Evolutionary conservation across 2,888 invertebrate species (phyloP).

Genomic region (Drosophila helvetica): DNA sequence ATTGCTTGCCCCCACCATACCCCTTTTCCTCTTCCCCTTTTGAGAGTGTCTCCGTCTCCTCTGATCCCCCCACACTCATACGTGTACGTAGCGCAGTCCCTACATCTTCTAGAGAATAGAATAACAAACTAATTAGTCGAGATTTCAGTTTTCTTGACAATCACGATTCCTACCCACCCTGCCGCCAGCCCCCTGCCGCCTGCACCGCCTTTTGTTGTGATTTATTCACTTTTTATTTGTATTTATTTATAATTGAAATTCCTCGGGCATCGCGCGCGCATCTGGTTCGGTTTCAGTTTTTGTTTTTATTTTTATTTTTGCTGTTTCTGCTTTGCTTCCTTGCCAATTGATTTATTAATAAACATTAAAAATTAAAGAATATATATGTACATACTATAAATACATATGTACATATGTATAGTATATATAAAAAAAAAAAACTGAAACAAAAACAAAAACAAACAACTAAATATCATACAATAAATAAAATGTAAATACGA

Average conservation of each 20-base stretch:
- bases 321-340: slow-evolving; percentile 4
- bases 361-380: slow-evolving; percentile 55
- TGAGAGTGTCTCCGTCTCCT: not conserved
- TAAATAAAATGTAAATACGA: slow-evolving; percentile 61
- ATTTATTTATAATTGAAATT: slow-evolving; percentile 71
- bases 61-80: not conserved
- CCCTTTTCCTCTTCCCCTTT: slow-evolving; percentile 1
- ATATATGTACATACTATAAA: not conserved
- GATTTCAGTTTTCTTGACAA: slow-evolving; percentile 57
- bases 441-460: too few species aligned
- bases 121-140: slow-evolving; percentile 76
- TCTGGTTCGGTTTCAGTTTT: slow-evolving; percentile 18
- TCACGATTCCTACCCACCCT: slow-evolving; percentile 45
- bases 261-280: slow-evolving; percentile 32
- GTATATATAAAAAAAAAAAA: slow-evolving; percentile 22
- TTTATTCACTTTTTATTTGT: slow-evolving; percentile 44
- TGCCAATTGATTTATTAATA: slow-evolving; percentile 77
- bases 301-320: slow-evolving; percentile 32
- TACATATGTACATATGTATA: not conserved
- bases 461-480: not conserved
- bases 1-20: slow-evolving; percentile 7
- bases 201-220: slow-evolving; percentile 18
- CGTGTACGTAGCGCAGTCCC: not conserved
- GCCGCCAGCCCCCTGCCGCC: not conserved
- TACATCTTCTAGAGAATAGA: slow-evolving; percentile 59